phyloP scores from a whole-genome alignment of 2,113 vertebrate species.

The Brachyistius frenatus region DNA sequence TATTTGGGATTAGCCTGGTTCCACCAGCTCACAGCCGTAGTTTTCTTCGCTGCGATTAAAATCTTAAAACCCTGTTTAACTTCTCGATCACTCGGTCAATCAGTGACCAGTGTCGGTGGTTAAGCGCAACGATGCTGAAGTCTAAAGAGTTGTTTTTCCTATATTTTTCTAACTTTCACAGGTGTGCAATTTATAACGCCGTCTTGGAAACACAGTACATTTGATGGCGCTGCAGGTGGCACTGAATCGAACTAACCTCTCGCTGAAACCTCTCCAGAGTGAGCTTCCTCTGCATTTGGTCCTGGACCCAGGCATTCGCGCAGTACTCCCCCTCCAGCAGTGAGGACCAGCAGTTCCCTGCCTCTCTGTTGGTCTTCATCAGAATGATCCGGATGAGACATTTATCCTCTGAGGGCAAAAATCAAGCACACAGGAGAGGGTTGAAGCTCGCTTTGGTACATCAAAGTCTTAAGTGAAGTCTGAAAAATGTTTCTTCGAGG shows the following conservation, averaged over 20 bases:
- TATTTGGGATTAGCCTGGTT: no score
- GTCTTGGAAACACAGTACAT: not conserved
- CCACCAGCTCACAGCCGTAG: no score
- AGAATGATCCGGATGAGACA: slow-evolving; percentile 93
- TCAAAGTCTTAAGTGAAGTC: not conserved
- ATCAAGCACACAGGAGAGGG: not conserved
- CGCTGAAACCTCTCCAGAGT: slow-evolving; percentile 96
- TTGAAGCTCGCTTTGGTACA: not conserved
- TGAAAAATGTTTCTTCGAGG: not conserved
- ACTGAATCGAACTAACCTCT: slow-evolving; percentile 85
- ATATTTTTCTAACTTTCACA: not conserved
- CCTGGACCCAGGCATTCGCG: slow-evolving; percentile 95
- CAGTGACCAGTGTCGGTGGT: no score
- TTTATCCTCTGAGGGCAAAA: slow-evolving; percentile 89
- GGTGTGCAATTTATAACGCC: not conserved
- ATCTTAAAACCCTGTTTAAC: no score
- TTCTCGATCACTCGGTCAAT: no score
- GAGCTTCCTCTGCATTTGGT: slow-evolving; percentile 98
- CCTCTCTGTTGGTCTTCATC: slow-evolving; percentile 95
- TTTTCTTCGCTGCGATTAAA: no score
- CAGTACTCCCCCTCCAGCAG: slow-evolving; percentile 93
- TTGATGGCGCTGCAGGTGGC: not conserved
- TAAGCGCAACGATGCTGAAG: no score
- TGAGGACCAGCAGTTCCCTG: slow-evolving; percentile 96
- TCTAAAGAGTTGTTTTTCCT: no score